Evolutionary conservation across 2,113 vertebrate species (phyloP).

Genomic region (Sinocyclocheilus maitianheensis): DNA sequence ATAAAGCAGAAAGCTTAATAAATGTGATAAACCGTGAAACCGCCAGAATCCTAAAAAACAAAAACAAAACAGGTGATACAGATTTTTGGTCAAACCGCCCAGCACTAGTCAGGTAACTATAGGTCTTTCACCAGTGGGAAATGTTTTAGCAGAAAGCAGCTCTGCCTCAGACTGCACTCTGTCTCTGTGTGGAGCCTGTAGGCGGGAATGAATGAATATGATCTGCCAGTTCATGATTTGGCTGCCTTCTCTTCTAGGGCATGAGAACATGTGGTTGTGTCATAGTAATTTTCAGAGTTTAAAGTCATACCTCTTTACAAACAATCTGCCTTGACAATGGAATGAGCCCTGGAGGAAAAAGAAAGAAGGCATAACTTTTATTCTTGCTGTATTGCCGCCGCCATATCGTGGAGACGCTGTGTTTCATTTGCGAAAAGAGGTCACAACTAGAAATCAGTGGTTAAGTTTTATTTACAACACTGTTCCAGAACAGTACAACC

Average conservation of each 20-base stretch:
- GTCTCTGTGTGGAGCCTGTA: constrained; percentile 4
- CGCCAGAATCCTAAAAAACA: too few relatives aligned
- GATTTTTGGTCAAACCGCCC: too few relatives aligned
- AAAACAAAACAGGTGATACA: too few relatives aligned
- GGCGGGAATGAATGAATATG: constrained; percentile 27
- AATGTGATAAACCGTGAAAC: too few relatives aligned
- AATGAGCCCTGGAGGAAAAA: constrained; percentile 13
- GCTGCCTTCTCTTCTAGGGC: constrained; percentile 12
- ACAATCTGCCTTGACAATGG: neutral
- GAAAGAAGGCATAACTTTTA: too few relatives aligned
- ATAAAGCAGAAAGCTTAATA: too few relatives aligned
- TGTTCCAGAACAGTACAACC: too few relatives aligned
- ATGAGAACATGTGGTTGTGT: constrained; percentile 6
- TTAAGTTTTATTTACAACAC: too few relatives aligned
- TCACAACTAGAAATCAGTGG: too few relatives aligned
- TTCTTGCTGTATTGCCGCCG: too few relatives aligned
- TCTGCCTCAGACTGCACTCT: neutral
- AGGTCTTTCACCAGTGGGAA: neutral
- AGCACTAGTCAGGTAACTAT: neutral
- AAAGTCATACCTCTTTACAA: neutral
- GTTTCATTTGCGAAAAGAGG: too few relatives aligned
- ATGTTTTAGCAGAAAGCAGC: neutral
- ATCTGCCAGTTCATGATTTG: constrained; percentile 20
- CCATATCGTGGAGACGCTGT: too few relatives aligned
- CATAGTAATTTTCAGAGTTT: neutral